Evolutionary conservation across 2,797 vertebrate species (phyloP).

Genomic region (Synaphobranchus kaupii): DNA sequence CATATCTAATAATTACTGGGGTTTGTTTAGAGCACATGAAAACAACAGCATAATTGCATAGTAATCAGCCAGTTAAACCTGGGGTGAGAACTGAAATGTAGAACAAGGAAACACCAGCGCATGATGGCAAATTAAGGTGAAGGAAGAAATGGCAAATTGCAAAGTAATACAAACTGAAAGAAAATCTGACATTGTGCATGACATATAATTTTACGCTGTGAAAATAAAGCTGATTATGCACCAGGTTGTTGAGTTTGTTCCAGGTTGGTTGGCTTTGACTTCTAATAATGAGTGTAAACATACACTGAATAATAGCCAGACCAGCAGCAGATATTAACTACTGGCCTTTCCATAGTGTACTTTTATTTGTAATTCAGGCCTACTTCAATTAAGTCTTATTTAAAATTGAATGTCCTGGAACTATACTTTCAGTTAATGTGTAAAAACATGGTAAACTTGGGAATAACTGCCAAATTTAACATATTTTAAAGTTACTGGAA

Average conservation of each 20-base stretch:
- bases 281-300: not conserved
- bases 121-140: not conserved
- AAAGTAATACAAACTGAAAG: not conserved
- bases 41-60: conserved; percentile 3
- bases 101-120: not conserved
- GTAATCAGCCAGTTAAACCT: not conserved
- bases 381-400: not conserved
- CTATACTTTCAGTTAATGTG: not conserved
- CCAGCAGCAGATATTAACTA: not conserved
- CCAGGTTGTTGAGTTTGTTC: not conserved
- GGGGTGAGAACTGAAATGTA: not conserved
- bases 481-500: not conserved
- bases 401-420: not conserved
- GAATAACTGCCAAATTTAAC: not conserved
- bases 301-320: not conserved
- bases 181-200: too few species aligned
- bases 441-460: not conserved
- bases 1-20: not conserved
- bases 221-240: not conserved
- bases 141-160: not conserved
- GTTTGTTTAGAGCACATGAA: not conserved
- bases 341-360: not conserved
- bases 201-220: not conserved
- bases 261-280: not conserved
- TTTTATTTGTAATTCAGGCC: not conserved